Evolutionary conservation across 2,888 invertebrate species (phyloP).

Genomic region (Eurois occulta): DNA sequence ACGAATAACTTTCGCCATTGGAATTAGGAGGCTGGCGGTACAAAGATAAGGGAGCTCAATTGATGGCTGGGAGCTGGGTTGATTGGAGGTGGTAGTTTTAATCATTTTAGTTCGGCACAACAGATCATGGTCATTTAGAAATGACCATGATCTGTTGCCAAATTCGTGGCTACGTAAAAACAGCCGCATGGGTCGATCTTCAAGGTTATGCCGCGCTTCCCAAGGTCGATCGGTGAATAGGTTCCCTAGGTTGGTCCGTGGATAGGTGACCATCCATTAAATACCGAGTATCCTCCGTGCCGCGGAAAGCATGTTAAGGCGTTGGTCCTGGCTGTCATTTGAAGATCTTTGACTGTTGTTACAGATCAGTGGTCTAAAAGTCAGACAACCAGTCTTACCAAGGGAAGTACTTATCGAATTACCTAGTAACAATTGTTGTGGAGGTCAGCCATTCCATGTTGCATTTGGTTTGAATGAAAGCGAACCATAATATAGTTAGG

Average conservation of each 20-base stretch:
- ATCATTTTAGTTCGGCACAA: not conserved
- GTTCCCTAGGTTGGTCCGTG: not conserved
- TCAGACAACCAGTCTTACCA: not conserved
- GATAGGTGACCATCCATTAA: not conserved
- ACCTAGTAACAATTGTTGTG: too few relatives aligned
- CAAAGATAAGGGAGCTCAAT: conserved; percentile 49
- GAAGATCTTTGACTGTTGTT: not conserved
- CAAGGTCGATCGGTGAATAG: not conserved
- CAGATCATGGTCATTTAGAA: too few relatives aligned
- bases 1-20: conserved; percentile 55
- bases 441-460: too few relatives aligned
- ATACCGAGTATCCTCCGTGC: not conserved
- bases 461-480: too few relatives aligned
- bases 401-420: too few relatives aligned
- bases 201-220: not conserved
- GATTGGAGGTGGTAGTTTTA: conserved; percentile 39
- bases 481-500: too few relatives aligned
- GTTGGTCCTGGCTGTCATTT: not conserved
- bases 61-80: conserved; percentile 12
- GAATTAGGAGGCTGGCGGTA: conserved; percentile 54
- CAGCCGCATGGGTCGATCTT: not conserved
- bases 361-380: not conserved
- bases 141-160: not conserved
- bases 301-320: not conserved
- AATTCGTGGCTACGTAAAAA: not conserved